Percentiles rank a stretch among this genome's conserved stretches.
Evolutionary conservation across 2,888 invertebrate genomes (phyloP).

Genomic region (Linyphia triangularis): DNA sequence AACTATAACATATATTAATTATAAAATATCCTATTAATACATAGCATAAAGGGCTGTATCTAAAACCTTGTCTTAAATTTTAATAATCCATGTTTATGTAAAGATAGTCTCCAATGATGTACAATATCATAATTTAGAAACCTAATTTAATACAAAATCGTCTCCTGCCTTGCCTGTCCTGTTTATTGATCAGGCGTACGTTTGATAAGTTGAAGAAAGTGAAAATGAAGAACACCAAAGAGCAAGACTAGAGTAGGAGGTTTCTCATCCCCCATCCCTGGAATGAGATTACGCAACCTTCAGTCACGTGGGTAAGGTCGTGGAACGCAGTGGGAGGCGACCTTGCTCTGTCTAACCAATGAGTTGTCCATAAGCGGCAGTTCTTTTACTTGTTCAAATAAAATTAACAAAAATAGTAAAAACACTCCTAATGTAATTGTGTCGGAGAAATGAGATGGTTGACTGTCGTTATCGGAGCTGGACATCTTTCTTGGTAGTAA

Average conservation of each 20-base stretch:
- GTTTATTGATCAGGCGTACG: constrained; percentile 1
- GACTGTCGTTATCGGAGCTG: constrained; percentile 1
- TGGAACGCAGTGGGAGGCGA: constrained; percentile 66
- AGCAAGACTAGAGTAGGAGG: neutral
- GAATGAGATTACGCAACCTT: constrained; percentile 8
- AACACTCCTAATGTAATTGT: neutral
- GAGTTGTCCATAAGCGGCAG: constrained; percentile 21
- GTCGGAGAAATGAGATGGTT: neutral
- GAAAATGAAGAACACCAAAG: constrained; percentile 28
- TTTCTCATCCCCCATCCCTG: neutral
- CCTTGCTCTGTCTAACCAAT: constrained; percentile 34
- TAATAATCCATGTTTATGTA: no score
- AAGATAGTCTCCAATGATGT: no score
- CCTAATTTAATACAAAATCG: no score
- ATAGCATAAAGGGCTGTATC: no score
- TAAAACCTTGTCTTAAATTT: no score
- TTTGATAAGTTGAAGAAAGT: constrained; percentile 28
- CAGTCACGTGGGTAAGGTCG: constrained; percentile 52
- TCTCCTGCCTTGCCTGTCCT: no score
- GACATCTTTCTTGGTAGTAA: constrained; percentile 46
- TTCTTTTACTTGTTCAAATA: neutral
- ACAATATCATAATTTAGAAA: no score
- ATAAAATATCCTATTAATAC: no score
- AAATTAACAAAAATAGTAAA: neutral
- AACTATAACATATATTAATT: no score